Conservation (phyloP, 2,113 vertebrate species). For the Apodemus sylvaticus region DNA sequence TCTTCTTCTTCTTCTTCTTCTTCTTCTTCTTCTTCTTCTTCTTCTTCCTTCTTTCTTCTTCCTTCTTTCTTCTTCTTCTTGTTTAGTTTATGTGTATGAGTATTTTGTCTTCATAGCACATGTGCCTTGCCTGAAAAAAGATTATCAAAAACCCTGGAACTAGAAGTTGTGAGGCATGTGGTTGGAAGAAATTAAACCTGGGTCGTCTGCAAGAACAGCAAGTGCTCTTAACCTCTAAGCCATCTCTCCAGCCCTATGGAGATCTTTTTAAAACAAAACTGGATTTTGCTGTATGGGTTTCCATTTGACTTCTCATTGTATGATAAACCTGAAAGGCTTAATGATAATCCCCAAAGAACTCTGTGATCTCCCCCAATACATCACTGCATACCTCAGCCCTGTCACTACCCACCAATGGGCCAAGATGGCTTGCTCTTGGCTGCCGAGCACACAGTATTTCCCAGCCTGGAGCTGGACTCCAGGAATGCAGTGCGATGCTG, state of each 20-base stretch:
- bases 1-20: neutral
- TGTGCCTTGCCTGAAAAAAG: neutral
- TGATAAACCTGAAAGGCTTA: neutral
- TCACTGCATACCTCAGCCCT: neutral
- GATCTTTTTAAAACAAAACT: slow-evolving; percentile 13
- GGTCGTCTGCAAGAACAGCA: neutral
- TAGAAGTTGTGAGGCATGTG: neutral
- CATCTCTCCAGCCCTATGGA: neutral
- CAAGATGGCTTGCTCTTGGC: neutral
- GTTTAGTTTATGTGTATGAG: neutral
- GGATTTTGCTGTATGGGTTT: neutral
- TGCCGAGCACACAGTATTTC: neutral
- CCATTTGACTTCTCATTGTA: neutral
- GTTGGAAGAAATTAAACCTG: neutral
- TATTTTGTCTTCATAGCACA: neutral
- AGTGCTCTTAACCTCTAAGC: neutral
- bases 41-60: neutral
- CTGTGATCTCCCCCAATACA: neutral
- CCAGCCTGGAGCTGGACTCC: neutral
- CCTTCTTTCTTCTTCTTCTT: neutral
- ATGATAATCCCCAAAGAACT: neutral
- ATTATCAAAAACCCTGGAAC: neutral
- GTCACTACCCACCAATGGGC: neutral
- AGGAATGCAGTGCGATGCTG: neutral
- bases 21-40: neutral